Evolutionary conservation across 1,140 invertebrate genomes (phyloP).

Genomic region (Augochlora pura): DNA sequence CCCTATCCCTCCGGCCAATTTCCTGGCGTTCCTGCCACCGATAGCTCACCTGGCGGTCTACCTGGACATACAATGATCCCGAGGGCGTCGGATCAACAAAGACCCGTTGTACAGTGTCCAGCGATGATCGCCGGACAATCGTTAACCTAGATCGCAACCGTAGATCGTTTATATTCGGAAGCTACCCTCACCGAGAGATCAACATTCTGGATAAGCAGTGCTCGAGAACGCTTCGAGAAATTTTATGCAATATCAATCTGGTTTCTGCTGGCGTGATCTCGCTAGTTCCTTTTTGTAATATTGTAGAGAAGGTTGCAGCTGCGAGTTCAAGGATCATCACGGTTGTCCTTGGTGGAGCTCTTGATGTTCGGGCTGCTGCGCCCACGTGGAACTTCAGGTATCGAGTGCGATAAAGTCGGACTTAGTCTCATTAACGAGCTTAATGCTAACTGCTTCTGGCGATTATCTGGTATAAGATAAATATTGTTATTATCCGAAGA

Average conservation of each 20-base stretch:
- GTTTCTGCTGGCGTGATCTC: background rate
- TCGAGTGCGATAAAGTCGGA: too few species aligned
- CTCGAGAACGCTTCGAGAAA: too few species aligned
- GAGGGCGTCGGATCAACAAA: background rate
- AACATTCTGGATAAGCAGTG: too few species aligned
- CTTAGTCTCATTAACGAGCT: too few species aligned
- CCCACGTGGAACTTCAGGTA: background rate
- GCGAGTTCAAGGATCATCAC: background rate
- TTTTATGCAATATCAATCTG: background rate
- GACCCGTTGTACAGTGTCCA: background rate
- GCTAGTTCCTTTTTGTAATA: background rate
- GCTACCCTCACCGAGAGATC: background rate
- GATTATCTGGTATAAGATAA: too few species aligned
- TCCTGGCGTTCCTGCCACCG: conserved; percentile 22
- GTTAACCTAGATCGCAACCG: background rate
- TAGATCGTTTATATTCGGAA: background rate
- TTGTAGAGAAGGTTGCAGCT: background rate
- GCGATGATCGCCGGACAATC: background rate
- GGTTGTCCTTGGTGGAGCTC: background rate
- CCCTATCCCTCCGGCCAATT: conserved; percentile 11
- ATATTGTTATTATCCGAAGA: too few species aligned
- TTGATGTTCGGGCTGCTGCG: background rate
- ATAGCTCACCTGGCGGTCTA: background rate
- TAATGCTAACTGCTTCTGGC: too few species aligned
- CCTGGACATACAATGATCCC: background rate